phyloP scores from a whole-genome alignment of 2,888 invertebrate species.

The Oscheius sp. region DNA sequence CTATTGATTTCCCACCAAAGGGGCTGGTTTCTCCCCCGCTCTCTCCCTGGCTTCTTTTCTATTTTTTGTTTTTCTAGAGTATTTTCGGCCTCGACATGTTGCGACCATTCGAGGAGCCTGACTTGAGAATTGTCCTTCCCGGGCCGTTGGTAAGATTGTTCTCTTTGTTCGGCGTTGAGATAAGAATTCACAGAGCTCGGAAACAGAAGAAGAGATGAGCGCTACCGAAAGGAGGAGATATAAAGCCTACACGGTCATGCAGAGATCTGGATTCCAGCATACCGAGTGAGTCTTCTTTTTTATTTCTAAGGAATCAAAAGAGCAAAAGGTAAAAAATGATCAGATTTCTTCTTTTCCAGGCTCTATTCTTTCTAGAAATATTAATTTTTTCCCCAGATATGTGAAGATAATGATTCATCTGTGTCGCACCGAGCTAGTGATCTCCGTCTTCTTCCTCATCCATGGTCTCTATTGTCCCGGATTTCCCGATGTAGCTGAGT shows the following conservation, averaged over 20 bases:
- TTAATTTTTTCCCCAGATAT: conserved; percentile 43
- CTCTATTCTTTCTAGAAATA: background rate
- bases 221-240: conserved; percentile 55
- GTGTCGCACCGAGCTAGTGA: conserved; percentile 64
- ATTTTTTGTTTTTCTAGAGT: conserved; percentile 36
- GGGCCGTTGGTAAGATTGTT: conserved; percentile 38
- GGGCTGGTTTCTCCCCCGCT: background rate
- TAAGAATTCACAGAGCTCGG: conserved; percentile 41
- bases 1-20: conserved; percentile 8
- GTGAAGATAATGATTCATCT: conserved; percentile 64
- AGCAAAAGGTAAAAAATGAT: too few species aligned
- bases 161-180: too few species aligned
- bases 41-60: conserved; percentile 39
- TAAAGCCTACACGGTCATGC: conserved; percentile 67
- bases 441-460: conserved; percentile 61
- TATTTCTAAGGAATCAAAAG: too few species aligned
- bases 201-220: conserved; percentile 55
- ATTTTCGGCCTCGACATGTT: conserved; percentile 57
- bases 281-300: conserved; percentile 67
- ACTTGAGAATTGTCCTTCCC: conserved; percentile 58
- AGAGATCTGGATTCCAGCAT: conserved; percentile 65
- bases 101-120: conserved; percentile 62
- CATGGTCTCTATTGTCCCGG: conserved; percentile 51
- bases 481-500: conserved; percentile 58
- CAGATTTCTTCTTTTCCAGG: too few species aligned